Evolutionary conservation across 2,888 invertebrate species (phyloP).

Genomic region (Boloria selene): DNA sequence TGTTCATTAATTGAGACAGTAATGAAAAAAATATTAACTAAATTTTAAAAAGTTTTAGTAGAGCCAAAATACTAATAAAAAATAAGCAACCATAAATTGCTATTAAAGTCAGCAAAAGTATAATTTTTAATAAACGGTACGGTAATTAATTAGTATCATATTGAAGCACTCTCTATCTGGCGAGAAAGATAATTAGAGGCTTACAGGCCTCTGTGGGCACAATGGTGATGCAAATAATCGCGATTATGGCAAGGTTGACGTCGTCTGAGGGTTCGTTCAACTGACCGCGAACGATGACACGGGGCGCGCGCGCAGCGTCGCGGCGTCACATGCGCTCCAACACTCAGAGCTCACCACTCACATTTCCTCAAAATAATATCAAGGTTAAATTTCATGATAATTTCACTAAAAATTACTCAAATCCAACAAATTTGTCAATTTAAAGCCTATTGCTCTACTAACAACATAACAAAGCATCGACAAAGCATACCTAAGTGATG

Average conservation of each 20-base stretch:
- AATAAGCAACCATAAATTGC: too few relatives aligned
- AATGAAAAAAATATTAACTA: too few relatives aligned
- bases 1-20: too few relatives aligned
- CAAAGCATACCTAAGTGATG: slow-evolving; percentile 32
- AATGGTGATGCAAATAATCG: slow-evolving; percentile 80
- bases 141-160: too few relatives aligned
- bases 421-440: too few relatives aligned
- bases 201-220: slow-evolving; percentile 64
- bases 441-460: neutral
- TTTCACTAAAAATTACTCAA: too few relatives aligned
- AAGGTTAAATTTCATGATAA: neutral
- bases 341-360: slow-evolving; percentile 46
- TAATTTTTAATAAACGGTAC: too few relatives aligned
- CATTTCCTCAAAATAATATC: slow-evolving; percentile 23
- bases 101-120: too few relatives aligned
- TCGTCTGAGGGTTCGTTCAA: slow-evolving; percentile 80
- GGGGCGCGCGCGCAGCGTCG: slow-evolving; percentile 70
- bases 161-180: slow-evolving; percentile 37
- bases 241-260: slow-evolving; percentile 82
- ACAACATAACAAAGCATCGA: slow-evolving; percentile 3
- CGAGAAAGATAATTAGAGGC: slow-evolving; percentile 62
- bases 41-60: too few relatives aligned
- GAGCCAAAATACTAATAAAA: too few relatives aligned
- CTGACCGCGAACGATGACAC: slow-evolving; percentile 82
- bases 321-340: slow-evolving; percentile 53